Evolutionary conservation across 2,797 vertebrate genomes (phyloP), one percentile per base, ranked within the genome.

Genomic region (Tokudaia tokunoshimensis): DNA sequence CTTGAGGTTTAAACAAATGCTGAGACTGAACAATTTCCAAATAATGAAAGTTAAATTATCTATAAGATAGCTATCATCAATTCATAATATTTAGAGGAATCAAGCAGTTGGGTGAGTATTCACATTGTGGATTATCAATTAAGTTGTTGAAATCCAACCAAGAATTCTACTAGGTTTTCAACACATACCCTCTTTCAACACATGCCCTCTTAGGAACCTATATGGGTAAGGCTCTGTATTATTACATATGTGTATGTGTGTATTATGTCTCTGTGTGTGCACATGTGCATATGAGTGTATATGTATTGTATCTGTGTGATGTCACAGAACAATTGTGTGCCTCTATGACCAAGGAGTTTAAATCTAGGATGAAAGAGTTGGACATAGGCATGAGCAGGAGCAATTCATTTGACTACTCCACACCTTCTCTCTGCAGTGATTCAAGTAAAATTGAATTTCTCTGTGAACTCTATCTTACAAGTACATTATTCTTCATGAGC

Each of bases 21-120:
- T 92, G 70, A 93, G 34, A 63, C 34, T 91, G 59, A 92, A 57
- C 50, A 89, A 74, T 50, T 75, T 0, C 19, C 31, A 96, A 72
- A 87, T 94, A 85, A 52, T 82, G 13, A 89, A 74, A 59, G 37
- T 57, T 85, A 8, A 67, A 97, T 63, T 81, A 13, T 50, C 75
- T 76, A 29, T 24, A 80, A 88, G 57, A 88, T 26, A 79, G 24
- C 41, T 63, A 26, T 63, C 44, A 72, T 89, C 52, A 78, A 55
- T n/a, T 89, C 83, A 59, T 83, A 90, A 80, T 84, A 65, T 47
- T 61, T 72, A 75, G 34, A 76, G 5, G 22, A 19, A 78, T 34
- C 29, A 78, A 20, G 31, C 22, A 92, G 14, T 57, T 92, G 59
- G 6, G 47, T 12, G 74, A 63, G 2, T 59, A 19, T 75, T 17